These are phyloP conservation scores for Megamerina dolium DNA, from an alignment of 2,888 invertebrate genomes.

Conservation along the genomic window DNA sequence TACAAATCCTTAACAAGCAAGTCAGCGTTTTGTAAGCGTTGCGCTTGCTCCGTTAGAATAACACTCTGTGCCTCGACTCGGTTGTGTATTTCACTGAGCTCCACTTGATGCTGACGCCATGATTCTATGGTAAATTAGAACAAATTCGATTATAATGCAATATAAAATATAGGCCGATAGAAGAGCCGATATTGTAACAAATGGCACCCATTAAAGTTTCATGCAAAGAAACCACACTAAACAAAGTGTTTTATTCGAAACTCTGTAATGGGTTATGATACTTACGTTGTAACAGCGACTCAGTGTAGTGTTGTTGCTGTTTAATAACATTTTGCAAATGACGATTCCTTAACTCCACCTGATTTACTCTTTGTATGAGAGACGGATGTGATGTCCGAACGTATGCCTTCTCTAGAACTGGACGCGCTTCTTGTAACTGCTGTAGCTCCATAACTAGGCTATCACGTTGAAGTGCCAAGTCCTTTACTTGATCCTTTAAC, in stretches of 20 bases:
- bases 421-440: slow-evolving; percentile 49
- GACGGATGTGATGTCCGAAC: slow-evolving; percentile 42
- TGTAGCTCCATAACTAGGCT: slow-evolving; percentile 50
- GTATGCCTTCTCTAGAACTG: slow-evolving; percentile 49
- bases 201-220: no score
- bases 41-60: slow-evolving; percentile 54
- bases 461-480: slow-evolving; percentile 46
- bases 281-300: slow-evolving; percentile 59
- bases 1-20: slow-evolving; percentile 74
- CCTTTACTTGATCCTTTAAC: slow-evolving; percentile 47
- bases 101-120: slow-evolving; percentile 49
- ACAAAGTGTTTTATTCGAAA: no score
- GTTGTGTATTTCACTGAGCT: slow-evolving; percentile 50
- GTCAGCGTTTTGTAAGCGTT: slow-evolving; percentile 68
- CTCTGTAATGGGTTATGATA: slow-evolving; percentile 24
- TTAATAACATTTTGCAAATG: slow-evolving; percentile 58
- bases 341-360: slow-evolving; percentile 58
- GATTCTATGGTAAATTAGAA: slow-evolving; percentile 32
- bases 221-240: no score
- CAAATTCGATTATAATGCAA: not conserved
- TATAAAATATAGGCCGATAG: not conserved
- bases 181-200: no score
- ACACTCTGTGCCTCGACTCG: slow-evolving; percentile 51
- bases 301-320: slow-evolving; percentile 60
- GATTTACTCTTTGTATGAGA: slow-evolving; percentile 47